Evolutionary conservation across 2,888 invertebrate species (phyloP).

Genomic region (Dicycla oo): DNA sequence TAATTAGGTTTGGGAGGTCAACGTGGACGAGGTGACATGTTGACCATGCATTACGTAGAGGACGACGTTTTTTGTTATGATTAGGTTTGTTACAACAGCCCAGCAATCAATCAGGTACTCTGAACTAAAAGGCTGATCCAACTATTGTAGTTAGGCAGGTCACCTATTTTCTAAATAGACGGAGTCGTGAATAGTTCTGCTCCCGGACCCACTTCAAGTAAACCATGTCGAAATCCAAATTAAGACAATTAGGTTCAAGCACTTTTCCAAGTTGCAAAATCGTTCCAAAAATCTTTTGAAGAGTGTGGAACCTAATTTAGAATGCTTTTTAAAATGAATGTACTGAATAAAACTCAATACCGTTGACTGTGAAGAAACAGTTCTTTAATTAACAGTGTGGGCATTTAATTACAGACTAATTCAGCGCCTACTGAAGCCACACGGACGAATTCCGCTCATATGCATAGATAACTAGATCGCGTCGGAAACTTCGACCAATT

Average conservation of each 20-base stretch:
- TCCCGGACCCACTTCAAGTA: background rate
- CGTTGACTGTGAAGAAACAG: slow-evolving; percentile 12
- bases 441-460: slow-evolving; percentile 52
- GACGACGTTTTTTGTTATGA: slow-evolving; percentile 17
- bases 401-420: slow-evolving; percentile 47
- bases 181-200: background rate
- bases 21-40: slow-evolving; percentile 36
- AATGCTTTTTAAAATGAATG: background rate
- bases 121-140: background rate
- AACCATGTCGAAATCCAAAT: background rate
- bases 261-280: background rate
- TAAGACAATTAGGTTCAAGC: background rate
- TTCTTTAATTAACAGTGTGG: slow-evolving; percentile 39
- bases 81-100: background rate
- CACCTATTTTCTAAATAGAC: no score
- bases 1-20: slow-evolving; percentile 66
- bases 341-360: slow-evolving; percentile 8
- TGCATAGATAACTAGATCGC: slow-evolving; percentile 52
- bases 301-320: background rate
- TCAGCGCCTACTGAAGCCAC: slow-evolving; percentile 39
- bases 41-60: slow-evolving; percentile 48
- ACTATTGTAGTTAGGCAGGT: background rate
- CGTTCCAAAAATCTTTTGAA: background rate
- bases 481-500: slow-evolving; percentile 36
- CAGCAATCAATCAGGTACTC: background rate